These are phyloP conservation scores for Pseudochirops corinnae DNA, from an alignment of 2,797 vertebrate genomes.

Conservation along the genomic window DNA sequence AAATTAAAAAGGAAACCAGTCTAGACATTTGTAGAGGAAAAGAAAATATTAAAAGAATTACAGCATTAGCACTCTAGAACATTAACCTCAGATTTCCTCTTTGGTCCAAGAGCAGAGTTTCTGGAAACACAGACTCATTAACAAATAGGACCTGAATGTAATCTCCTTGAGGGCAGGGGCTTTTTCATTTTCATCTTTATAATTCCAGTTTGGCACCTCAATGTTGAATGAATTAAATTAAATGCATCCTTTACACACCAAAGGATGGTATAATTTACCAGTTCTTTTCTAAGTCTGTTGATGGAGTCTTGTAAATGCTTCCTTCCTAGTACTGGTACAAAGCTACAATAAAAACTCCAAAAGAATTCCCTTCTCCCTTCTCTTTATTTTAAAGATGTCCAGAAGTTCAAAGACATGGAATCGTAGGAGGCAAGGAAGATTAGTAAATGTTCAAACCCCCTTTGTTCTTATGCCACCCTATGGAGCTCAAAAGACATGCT, in stretches of 20 bases:
- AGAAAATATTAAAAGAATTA: constrained; percentile 71
- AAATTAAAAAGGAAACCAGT: constrained; percentile 72
- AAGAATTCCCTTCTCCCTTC: background rate
- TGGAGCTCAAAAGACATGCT: background rate
- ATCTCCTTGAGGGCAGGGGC: background rate
- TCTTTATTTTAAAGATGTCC: background rate
- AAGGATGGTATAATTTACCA: background rate
- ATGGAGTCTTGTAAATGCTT: background rate
- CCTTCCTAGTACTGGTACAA: background rate
- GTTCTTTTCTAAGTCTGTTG: background rate
- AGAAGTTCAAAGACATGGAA: background rate
- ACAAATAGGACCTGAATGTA: background rate
- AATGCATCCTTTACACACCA: background rate
- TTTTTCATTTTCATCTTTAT: background rate
- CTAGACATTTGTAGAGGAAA: constrained; percentile 72
- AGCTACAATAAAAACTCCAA: background rate
- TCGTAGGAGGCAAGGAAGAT: background rate
- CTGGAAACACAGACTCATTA: background rate
- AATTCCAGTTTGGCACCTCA: background rate
- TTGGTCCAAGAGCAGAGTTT: background rate
- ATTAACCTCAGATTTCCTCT: constrained; percentile 33
- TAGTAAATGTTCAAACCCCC: background rate
- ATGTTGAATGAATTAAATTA: background rate
- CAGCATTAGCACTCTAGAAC: constrained; percentile 64
- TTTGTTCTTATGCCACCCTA: background rate